These are phyloP conservation scores for Plebejus anna DNA, from an alignment of 2,888 invertebrate genomes.

Conservation along the genomic window DNA sequence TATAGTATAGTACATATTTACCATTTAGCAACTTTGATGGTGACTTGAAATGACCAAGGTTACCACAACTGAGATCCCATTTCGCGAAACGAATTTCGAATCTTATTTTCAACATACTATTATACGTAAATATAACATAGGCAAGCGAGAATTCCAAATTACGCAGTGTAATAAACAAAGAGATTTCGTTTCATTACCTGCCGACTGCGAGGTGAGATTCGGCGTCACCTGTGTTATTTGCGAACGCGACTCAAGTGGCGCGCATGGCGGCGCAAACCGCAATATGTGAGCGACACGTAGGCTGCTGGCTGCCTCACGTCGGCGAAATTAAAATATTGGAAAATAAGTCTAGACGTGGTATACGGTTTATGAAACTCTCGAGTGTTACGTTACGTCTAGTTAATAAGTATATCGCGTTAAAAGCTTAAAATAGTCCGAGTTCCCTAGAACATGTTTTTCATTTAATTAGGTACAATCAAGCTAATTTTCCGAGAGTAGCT, in stretches of 20 bases:
- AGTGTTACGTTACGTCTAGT: background rate
- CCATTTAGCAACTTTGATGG: background rate
- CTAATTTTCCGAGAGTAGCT: no score
- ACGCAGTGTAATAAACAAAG: slow-evolving; percentile 3
- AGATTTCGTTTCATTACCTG: slow-evolving; percentile 11
- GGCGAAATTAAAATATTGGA: slow-evolving; percentile 11
- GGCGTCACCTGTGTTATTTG: slow-evolving; percentile 10
- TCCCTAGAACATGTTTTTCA: no score
- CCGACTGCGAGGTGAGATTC: background rate
- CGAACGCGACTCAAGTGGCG: background rate
- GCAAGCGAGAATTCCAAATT: background rate
- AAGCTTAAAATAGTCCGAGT: no score
- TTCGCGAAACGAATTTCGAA: background rate
- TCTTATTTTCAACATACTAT: background rate
- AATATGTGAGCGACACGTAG: background rate
- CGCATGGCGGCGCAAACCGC: slow-evolving; percentile 4
- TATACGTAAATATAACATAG: background rate
- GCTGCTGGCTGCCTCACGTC: background rate
- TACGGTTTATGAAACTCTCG: background rate
- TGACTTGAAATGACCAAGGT: background rate
- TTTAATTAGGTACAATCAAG: no score
- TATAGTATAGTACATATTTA: background rate
- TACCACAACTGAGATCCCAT: background rate
- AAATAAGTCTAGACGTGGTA: background rate
- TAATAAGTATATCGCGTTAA: background rate